Conservation (phyloP, 2,888 invertebrate genomes). For the Orthosia gothica region DNA sequence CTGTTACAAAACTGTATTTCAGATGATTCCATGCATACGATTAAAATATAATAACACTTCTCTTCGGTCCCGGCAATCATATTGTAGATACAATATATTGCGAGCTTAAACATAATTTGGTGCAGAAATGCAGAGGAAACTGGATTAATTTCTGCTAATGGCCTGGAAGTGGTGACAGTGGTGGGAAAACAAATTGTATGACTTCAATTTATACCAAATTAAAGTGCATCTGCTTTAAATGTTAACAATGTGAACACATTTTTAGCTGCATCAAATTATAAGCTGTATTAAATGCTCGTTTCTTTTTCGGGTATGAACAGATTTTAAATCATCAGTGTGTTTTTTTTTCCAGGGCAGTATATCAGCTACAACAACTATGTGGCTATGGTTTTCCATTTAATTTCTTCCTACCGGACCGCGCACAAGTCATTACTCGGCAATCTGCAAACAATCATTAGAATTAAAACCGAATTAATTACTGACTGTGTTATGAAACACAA, state of each 20-base stretch:
- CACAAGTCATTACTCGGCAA: slow-evolving; percentile 14
- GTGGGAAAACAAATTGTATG: slow-evolving; percentile 76
- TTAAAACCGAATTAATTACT: slow-evolving; percentile 58
- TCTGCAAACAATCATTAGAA: slow-evolving; percentile 56
- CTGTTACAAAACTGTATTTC: slow-evolving; percentile 6
- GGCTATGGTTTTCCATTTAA: too few species aligned
- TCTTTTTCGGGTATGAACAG: not conserved
- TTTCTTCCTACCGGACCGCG: not conserved
- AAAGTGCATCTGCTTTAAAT: slow-evolving; percentile 25
- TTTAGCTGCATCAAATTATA: slow-evolving; percentile 15
- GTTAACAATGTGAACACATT: slow-evolving; percentile 19
- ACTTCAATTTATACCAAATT: slow-evolving; percentile 71
- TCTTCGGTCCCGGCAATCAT: not conserved
- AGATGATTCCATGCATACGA: slow-evolving; percentile 5
- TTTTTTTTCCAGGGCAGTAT: not conserved
- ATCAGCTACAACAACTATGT: not conserved
- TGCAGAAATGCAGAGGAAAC: slow-evolving; percentile 74
- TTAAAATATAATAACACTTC: slow-evolving; percentile 16
- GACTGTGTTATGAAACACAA: slow-evolving; percentile 65
- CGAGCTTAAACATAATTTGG: slow-evolving; percentile 60
- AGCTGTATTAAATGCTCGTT: not conserved
- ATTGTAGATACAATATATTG: slow-evolving; percentile 21
- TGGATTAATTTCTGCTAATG: slow-evolving; percentile 78
- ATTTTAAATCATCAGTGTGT: not conserved
- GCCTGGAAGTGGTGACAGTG: slow-evolving; percentile 75